Conservation (phyloP, 30 jellyfish, hydroid and myxozoan species). For the Hydra vulgaris region DNA sequence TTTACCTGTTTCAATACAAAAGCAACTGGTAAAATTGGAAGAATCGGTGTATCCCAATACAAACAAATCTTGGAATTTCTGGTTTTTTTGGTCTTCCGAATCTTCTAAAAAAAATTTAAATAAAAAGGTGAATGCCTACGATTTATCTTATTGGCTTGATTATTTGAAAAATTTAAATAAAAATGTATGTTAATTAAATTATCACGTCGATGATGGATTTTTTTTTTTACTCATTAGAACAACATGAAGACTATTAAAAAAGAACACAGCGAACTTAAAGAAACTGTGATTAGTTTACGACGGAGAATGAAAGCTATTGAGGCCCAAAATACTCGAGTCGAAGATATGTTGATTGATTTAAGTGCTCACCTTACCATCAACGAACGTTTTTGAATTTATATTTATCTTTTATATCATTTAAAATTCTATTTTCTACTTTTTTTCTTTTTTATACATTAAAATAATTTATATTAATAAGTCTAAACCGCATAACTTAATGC, state of each 20-base stretch:
- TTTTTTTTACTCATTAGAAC: slow-evolving; percentile 30
- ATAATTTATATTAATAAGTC: too few relatives aligned
- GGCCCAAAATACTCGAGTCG: slow-evolving; percentile 79
- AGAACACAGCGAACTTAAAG: slow-evolving; percentile 62
- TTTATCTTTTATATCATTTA: not conserved
- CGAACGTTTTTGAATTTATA: not conserved
- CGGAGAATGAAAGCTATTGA: slow-evolving; percentile 51
- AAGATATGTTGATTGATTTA: slow-evolving; percentile 69
- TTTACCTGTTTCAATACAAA: slow-evolving; percentile 58
- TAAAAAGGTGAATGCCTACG: not conserved
- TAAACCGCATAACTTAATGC: too few relatives aligned
- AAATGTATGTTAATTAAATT: too few relatives aligned
- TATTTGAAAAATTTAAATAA: too few relatives aligned
- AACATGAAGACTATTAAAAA: slow-evolving; percentile 54
- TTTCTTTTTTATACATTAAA: too few relatives aligned
- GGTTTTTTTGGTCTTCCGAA: slow-evolving; percentile 89
- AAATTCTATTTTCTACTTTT: too few relatives aligned
- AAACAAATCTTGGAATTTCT: slow-evolving; percentile 69
- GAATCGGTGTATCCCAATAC: slow-evolving; percentile 81
- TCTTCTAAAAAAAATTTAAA: not conserved
- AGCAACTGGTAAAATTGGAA: slow-evolving; percentile 61
- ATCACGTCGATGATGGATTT: not conserved
- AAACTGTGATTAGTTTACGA: slow-evolving; percentile 55
- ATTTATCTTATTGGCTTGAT: too few relatives aligned
- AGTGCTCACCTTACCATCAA: slow-evolving; percentile 13